phyloP scores from a whole-genome alignment of 2,113 vertebrate species.

The Mobula birostris region DNA sequence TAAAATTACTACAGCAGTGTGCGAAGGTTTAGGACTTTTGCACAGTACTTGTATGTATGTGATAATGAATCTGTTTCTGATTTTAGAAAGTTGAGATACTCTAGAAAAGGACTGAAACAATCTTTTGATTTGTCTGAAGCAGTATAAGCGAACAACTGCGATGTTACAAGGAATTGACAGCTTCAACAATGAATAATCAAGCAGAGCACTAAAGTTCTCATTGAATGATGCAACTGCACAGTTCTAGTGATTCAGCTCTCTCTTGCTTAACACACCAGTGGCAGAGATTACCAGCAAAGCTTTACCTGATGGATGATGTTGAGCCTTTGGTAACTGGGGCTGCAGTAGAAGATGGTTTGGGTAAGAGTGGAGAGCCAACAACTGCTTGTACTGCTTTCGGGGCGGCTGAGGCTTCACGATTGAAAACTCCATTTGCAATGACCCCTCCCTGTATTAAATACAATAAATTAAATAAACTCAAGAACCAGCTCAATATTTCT shows the following conservation, averaged over 20 bases:
- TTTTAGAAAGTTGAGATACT: background rate
- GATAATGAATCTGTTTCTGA: background rate
- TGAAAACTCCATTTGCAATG: slow-evolving; percentile 68
- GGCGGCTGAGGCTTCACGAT: slow-evolving; percentile 52
- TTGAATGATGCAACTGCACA: too few species aligned
- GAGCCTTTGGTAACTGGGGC: slow-evolving; percentile 55
- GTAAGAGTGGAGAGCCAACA: slow-evolving; percentile 47
- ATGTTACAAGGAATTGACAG: too few species aligned
- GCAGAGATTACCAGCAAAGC: background rate
- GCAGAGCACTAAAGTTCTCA: too few species aligned
- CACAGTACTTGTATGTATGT: too few species aligned
- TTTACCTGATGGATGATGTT: slow-evolving; percentile 59
- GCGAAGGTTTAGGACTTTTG: too few species aligned
- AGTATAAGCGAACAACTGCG: background rate
- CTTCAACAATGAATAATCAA: too few species aligned
- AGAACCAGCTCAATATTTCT: slow-evolving; percentile 29
- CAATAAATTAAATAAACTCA: slow-evolving; percentile 39
- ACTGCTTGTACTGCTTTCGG: slow-evolving; percentile 53
- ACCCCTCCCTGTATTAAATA: slow-evolving; percentile 56
- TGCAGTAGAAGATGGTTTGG: slow-evolving; percentile 47
- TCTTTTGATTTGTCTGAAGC: background rate
- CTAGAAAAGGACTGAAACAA: background rate
- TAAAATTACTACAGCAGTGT: too few species aligned
- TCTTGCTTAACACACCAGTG: background rate
- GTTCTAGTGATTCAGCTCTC: background rate